Base-by-base conservation (phyloP, 2,113 vertebrate genomes). In the Hyla sarda region DNA sequence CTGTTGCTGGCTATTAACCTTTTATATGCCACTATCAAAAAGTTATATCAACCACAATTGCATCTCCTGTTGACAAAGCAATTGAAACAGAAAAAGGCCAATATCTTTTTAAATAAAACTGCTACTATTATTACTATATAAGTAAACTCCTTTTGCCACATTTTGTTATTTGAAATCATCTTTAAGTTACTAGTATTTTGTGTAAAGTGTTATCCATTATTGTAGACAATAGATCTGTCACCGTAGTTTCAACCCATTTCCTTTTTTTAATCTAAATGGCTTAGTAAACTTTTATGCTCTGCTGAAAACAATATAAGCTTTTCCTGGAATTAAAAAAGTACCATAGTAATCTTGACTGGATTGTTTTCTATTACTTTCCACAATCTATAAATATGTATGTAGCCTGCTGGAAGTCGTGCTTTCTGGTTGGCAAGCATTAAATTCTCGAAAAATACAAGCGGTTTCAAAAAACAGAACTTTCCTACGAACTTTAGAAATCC, bases 401-500 rank as follows among this genome's bases (percentile, higher is more conserved):
- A 60, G 54, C 54, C 56, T 56, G 10, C 56, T 47, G n/a, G 34
- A 65, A 81, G 56, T 45, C 32, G 9, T 65, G 78, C 78, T 81
- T 81, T 47, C 52, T 81, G 41, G 62, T 37, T 81, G 56, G 41
- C 56, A 58, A 62, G 37, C 34, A 65, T 25, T 65, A 62, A 25
- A 28, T 47, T 28, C 47, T 52, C 74, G 41, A 65, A 34, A 81
- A 81, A 81, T 34, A 81, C 58, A 58, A 65, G 34, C 56, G 62
- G 56, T 81, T 81, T 45, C 56, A 62, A 21, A 65, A 25, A 60
- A 65, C 56, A 47, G 62, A 82, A 82, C 32, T 16, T 47, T 82
- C 62, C 69, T 69, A 50, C 23, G 37, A 48, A 84, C 25, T 62
- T 48, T 37, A 48, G 72, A 84, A 84, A 47, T 84, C 83, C 56